phyloP scores from a whole-genome alignment of 2,797 vertebrate species.

The Gallinago stenura region DNA sequence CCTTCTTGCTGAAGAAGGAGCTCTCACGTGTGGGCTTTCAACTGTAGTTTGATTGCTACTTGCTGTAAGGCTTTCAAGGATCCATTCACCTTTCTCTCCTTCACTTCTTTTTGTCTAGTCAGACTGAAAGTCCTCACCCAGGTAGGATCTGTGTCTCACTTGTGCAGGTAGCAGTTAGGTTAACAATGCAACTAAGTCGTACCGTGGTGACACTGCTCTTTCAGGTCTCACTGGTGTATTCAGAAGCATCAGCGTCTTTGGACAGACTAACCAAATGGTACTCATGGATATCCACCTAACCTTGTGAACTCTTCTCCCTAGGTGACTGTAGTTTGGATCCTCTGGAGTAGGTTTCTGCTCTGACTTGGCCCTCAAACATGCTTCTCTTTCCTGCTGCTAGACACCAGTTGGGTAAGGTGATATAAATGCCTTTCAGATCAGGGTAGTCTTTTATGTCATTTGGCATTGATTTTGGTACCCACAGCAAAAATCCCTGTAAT shows the following conservation, averaged over 20 bases:
- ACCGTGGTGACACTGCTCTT: not conserved
- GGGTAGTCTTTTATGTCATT: not conserved
- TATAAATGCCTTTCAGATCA: not conserved
- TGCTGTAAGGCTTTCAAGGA: not conserved
- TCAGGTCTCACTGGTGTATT: not conserved
- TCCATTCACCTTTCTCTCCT: not conserved
- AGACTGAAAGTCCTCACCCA: not conserved
- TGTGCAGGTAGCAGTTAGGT: not conserved
- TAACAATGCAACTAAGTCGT: not conserved
- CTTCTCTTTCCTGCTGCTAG: not conserved
- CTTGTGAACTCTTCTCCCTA: not conserved
- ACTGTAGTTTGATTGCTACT: not conserved
- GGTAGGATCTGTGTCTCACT: not conserved
- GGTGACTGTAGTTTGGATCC: not conserved
- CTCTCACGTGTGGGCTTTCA: not conserved
- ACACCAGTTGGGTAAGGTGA: not conserved
- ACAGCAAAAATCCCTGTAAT: not conserved
- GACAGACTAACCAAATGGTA: not conserved
- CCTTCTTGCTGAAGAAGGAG: not conserved
- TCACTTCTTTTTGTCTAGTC: not conserved
- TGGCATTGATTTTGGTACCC: not conserved
- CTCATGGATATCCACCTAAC: not conserved
- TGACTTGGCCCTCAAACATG: not conserved
- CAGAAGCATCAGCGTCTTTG: not conserved
- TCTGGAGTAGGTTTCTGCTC: not conserved